Base-by-base conservation (phyloP, 2,113 vertebrate species). In the Macquaria ambigua region DNA sequence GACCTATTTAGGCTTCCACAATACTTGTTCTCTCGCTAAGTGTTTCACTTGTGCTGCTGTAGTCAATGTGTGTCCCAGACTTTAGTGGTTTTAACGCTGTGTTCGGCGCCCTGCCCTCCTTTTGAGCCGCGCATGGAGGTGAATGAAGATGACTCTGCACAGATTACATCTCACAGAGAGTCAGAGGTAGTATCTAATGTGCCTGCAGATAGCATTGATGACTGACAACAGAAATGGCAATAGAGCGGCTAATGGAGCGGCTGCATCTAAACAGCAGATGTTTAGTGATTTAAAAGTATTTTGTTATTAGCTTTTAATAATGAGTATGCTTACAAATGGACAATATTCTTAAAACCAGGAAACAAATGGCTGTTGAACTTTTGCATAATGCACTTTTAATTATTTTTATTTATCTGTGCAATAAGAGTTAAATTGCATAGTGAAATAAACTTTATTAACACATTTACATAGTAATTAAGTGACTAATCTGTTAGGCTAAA, bases 181-280 rank as follows among this genome's bases (percentile, higher is more conserved):
- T 16, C 11, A 61, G 59, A 50, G 86, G 90, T 87, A 70, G 67
- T 53, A 81, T 93, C 81, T 82, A 31, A 77, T 79, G 82, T 74
- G 14, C 8, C 77, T 70, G 70, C 84, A 83, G 72, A 82, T 62
- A 64, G 23, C 37, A 21, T 3, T 43, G 34, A 73, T 67, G 41
- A 0, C 74, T 79, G 83, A 84, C 50, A 82, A 69, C 61, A 71
- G 18, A 43, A 70, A 52, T 15, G 37, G 28, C 6, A 31, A 81
- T 41, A 64, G 70, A 76, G 43, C 34, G 77, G 11, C 31, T 55
- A 64, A 79, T 62, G 16, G 53, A 67, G 63, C 6, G 3, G 52
- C 21, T 72, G 48, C 63, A 37, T 53, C 37, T 31, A 43, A 48
- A 67, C 28, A 58, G 53, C 34, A 67, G 46, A 56, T 63, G 59